These are phyloP conservation scores for Harmothoe impar DNA, from an alignment of 2,888 invertebrate genomes.

Conservation along the genomic window DNA sequence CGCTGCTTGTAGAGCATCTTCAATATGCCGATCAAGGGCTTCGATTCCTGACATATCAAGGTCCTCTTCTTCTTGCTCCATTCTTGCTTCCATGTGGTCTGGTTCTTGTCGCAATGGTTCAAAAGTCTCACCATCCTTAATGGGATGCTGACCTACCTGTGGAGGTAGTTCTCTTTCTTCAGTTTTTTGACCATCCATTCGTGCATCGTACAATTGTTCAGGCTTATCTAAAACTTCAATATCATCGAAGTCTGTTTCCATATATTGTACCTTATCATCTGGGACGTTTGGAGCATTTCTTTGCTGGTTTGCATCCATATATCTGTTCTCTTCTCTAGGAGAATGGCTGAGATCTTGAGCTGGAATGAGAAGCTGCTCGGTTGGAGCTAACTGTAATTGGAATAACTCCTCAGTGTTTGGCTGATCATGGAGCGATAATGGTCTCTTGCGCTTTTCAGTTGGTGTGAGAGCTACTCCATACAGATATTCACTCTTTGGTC, in stretches of 20 bases:
- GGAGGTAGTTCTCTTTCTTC: not conserved
- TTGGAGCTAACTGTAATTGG: not conserved
- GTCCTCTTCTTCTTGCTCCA: slow-evolving; percentile 1
- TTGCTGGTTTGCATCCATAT: not conserved
- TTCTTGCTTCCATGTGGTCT: not conserved
- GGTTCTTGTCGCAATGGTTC: not conserved
- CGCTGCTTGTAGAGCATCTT: not conserved
- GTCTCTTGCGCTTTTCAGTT: not conserved
- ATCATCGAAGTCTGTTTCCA: not conserved
- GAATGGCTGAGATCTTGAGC: not conserved
- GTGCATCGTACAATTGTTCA: not conserved
- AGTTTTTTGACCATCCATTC: not conserved
- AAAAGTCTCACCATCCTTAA: no score
- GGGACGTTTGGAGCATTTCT: not conserved
- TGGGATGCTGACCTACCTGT: no score
- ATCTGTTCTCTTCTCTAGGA: not conserved
- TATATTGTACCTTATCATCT: not conserved
- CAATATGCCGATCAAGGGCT: not conserved
- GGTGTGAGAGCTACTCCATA: not conserved
- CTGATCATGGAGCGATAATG: slow-evolving; percentile 27
- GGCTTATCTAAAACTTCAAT: not conserved
- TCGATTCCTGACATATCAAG: slow-evolving; percentile 24
- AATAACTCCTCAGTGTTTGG: not conserved
- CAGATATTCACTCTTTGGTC: slow-evolving; percentile 17
- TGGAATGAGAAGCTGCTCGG: not conserved